Conservation (phyloP, 2,888 invertebrate genomes). For the Sphaeridia pumilis region DNA sequence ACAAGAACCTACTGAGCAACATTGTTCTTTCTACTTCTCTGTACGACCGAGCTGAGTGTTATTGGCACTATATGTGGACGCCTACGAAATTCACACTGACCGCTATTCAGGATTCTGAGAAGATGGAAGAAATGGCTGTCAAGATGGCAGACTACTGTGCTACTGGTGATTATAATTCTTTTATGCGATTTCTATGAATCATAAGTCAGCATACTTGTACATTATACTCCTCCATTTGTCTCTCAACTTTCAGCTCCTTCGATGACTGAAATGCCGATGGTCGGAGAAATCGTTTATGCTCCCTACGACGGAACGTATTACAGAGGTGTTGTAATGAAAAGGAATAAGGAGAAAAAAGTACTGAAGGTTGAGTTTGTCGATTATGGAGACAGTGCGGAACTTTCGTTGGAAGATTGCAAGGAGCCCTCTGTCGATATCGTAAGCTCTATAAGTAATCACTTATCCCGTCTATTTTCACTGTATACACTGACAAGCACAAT, state of each 20-base stretch:
- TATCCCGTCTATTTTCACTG: too few relatives aligned
- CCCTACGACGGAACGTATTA: slow-evolving; percentile 18
- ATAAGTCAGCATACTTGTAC: neutral
- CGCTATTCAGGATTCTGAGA: neutral
- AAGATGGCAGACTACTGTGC: neutral
- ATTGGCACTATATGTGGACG: neutral
- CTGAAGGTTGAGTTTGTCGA: slow-evolving; percentile 20
- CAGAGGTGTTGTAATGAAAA: slow-evolving; percentile 15
- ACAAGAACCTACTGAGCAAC: too few relatives aligned
- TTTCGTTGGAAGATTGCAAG: slow-evolving; percentile 8
- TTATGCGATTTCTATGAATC: neutral
- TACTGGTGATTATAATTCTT: neutral
- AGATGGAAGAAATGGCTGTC: neutral
- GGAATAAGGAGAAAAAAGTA: neutral
- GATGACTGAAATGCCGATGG: slow-evolving; percentile 11
- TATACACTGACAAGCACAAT: too few relatives aligned
- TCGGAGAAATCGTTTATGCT: slow-evolving; percentile 23
- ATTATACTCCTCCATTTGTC: too few relatives aligned
- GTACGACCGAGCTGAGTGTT: neutral
- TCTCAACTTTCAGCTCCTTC: neutral
- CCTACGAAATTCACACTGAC: neutral
- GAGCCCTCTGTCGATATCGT: slow-evolving; percentile 15
- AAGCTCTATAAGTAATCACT: neutral
- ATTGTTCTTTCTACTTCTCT: neutral
- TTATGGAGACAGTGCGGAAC: slow-evolving; percentile 18